A percentile compares a stretch with the other conserved stretches of the same genome.
phyloP scores from a whole-genome alignment of 2,888 invertebrate genomes.

The Zaprionus lineosus region DNA sequence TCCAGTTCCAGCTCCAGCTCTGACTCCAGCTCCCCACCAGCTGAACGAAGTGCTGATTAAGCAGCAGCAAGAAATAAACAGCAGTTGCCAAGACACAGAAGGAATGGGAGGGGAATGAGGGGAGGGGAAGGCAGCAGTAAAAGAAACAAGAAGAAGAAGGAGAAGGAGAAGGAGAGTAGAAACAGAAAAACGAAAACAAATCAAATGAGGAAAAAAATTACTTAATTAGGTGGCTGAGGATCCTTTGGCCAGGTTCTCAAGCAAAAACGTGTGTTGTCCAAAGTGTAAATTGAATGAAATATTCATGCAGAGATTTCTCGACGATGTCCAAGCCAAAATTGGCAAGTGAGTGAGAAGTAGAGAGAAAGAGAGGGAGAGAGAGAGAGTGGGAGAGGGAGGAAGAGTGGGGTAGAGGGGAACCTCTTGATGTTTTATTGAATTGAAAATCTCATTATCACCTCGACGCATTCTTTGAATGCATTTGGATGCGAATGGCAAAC shows the following conservation, averaged over 20 bases:
- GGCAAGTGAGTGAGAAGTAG: too few relatives aligned
- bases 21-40: slow-evolving; percentile 22
- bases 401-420: slow-evolving; percentile 24
- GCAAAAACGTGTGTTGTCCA: slow-evolving; percentile 24
- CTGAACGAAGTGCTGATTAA: slow-evolving; percentile 65
- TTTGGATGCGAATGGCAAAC: slow-evolving; percentile 41
- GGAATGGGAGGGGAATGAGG: slow-evolving; percentile 29
- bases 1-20: too few relatives aligned
- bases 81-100: too few relatives aligned
- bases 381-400: too few relatives aligned
- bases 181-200: slow-evolving; percentile 15
- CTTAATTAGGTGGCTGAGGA: slow-evolving; percentile 68
- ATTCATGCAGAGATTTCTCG: slow-evolving; percentile 74
- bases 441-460: slow-evolving; percentile 80
- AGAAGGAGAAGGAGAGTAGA: too few relatives aligned
- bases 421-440: slow-evolving; percentile 70
- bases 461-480: slow-evolving; percentile 75
- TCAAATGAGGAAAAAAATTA: slow-evolving; percentile 62
- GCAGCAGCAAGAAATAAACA: too few relatives aligned
- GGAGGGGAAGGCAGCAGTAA: too few relatives aligned
- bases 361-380: too few relatives aligned
- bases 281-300: slow-evolving; percentile 80
- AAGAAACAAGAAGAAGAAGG: slow-evolving; percentile 29
- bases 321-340: slow-evolving; percentile 57
- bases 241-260: slow-evolving; percentile 35